Percentiles rank a stretch among this genome's conserved stretches.
phyloP scores from a whole-genome alignment of 2,113 vertebrate species.

The Podocnemis expansa region DNA sequence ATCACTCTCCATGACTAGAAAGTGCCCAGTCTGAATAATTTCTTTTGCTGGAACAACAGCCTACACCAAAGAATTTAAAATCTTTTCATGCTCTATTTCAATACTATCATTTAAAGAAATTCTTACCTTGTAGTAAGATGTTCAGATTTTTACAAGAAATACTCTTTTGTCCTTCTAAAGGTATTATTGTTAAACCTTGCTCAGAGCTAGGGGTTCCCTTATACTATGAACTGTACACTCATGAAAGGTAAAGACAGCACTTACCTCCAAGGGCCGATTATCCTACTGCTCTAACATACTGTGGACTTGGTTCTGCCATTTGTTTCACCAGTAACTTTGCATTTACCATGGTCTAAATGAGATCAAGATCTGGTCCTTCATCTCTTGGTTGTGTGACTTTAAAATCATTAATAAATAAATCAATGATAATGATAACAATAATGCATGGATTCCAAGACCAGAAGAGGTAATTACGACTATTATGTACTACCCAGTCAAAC shows the following conservation, averaged over 20 bases:
- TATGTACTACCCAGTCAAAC: not conserved
- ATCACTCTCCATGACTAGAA: rapidly evolving
- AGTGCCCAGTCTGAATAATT: not conserved
- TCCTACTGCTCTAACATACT: not conserved
- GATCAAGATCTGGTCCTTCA: not conserved
- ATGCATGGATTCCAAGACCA: rapidly evolving
- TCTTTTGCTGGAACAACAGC: not conserved
- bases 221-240: not conserved
- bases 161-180: not conserved
- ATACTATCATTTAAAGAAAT: not conserved
- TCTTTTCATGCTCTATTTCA: not conserved
- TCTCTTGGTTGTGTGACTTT: rapidly evolving
- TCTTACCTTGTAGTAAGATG: not conserved
- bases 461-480: not conserved
- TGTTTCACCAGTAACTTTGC: not conserved
- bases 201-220: not conserved
- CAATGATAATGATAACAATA: not conserved
- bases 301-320: not conserved
- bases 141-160: not conserved
- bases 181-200: not conserved
- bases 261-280: not conserved
- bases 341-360: rapidly evolving
- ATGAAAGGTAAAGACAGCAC: not conserved
- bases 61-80: not conserved
- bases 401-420: not conserved